phyloP scores from a whole-genome alignment of 2,888 invertebrate genomes.

The Lasiommata megera region DNA sequence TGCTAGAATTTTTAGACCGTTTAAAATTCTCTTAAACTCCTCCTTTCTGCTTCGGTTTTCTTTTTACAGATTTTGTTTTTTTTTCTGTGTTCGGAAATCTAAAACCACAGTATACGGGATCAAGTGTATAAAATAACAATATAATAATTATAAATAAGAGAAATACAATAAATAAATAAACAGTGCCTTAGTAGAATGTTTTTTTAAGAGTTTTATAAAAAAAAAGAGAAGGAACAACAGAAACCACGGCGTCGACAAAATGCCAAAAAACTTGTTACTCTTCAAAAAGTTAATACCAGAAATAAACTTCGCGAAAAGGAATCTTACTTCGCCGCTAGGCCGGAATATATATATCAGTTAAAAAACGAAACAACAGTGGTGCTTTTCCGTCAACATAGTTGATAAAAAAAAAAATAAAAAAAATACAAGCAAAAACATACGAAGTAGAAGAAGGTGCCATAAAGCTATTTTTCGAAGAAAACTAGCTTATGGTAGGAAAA shows the following conservation, averaged over 20 bases:
- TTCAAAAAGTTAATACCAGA: slow-evolving; percentile 77
- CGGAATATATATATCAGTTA: slow-evolving; percentile 75
- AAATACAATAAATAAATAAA: slow-evolving; percentile 53
- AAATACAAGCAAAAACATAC: slow-evolving; percentile 30
- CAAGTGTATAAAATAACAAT: slow-evolving; percentile 50
- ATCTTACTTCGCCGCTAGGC: slow-evolving; percentile 67
- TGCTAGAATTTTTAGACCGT: slow-evolving; percentile 14
- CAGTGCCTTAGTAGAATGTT: slow-evolving; percentile 74
- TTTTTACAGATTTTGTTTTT: slow-evolving; percentile 64
- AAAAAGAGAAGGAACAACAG: slow-evolving; percentile 52
- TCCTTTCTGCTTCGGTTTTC: slow-evolving; percentile 66
- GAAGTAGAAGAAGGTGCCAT: slow-evolving; percentile 58
- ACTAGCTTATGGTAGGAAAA: slow-evolving; percentile 56
- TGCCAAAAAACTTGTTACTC: slow-evolving; percentile 74
- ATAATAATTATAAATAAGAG: slow-evolving; percentile 32
- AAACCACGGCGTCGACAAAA: slow-evolving; percentile 76
- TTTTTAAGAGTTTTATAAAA: slow-evolving; percentile 49
- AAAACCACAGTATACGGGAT: slow-evolving; percentile 55
- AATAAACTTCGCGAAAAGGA: slow-evolving; percentile 74
- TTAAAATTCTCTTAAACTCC: slow-evolving; percentile 53
- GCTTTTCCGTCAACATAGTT: slow-evolving; percentile 66
- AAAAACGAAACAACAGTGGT: slow-evolving; percentile 53
- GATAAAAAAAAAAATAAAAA: slow-evolving; percentile 52
- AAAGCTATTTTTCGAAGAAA: slow-evolving; percentile 56
- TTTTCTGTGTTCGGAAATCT: slow-evolving; percentile 48